phyloP scores from a whole-genome alignment of 2,113 vertebrate species.

The Heloderma charlesbogerti region DNA sequence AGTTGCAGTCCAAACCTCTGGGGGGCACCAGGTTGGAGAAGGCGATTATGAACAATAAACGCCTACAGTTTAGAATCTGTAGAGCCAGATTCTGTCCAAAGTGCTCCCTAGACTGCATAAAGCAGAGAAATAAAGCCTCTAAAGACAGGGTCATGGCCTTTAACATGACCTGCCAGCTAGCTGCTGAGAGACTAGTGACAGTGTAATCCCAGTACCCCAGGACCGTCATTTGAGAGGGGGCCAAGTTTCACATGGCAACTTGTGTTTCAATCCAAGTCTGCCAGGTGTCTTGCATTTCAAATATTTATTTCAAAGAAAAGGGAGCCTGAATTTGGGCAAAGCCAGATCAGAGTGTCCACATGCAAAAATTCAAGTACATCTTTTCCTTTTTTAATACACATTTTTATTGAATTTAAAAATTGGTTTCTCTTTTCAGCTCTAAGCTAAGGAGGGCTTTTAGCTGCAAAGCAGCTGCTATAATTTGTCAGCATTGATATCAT shows the following conservation, averaged over 20 bases:
- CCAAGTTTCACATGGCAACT: not conserved
- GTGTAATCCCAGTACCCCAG: not conserved
- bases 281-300: not conserved
- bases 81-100: not conserved
- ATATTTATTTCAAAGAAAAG: not conserved
- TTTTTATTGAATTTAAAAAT: too few relatives aligned
- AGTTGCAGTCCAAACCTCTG: too few relatives aligned
- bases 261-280: not conserved
- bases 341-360: not conserved
- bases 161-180: not conserved
- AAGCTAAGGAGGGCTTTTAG: not conserved
- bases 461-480: not conserved
- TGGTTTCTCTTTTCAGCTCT: not conserved
- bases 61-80: not conserved
- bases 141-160: not conserved
- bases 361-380: not conserved
- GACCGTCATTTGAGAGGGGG: not conserved
- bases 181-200: not conserved
- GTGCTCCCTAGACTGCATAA: not conserved
- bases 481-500: not conserved
- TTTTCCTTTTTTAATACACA: too few relatives aligned
- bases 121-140: not conserved
- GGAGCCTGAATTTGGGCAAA: fast-evolving
- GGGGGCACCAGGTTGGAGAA: too few relatives aligned
- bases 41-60: too few relatives aligned